phyloP scores from a whole-genome alignment of 2,888 invertebrate genomes.

The Perithous albicinctus region DNA sequence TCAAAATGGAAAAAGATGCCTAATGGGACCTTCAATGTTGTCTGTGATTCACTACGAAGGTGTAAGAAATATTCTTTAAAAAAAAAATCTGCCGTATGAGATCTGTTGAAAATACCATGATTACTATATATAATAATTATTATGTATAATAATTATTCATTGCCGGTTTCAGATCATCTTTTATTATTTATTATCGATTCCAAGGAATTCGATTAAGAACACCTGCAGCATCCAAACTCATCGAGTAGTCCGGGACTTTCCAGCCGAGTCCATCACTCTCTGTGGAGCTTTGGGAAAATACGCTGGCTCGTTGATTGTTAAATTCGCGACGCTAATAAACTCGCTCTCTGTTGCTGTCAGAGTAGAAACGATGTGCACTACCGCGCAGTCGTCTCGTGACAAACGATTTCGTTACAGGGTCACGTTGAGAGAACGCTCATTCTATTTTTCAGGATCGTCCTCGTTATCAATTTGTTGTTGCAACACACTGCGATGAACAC shows the following conservation, averaged over 20 bases:
- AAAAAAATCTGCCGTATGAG: no score
- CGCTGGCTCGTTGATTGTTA: not conserved
- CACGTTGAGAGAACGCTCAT: constrained; percentile 49
- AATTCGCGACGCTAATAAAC: constrained; percentile 10
- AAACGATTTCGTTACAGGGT: constrained; percentile 21
- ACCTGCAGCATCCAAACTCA: not conserved
- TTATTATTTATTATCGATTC: not conserved
- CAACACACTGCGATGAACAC: not conserved
- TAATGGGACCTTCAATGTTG: not conserved
- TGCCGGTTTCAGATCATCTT: not conserved
- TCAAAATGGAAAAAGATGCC: not conserved
- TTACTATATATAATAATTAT: no score
- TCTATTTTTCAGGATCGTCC: constrained; percentile 52
- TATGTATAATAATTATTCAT: not conserved
- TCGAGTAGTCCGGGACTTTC: not conserved
- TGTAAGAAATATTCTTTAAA: no score
- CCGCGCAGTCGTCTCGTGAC: constrained; percentile 2
- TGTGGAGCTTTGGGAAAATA: not conserved
- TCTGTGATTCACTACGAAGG: no score
- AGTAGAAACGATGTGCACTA: not conserved
- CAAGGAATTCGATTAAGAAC: not conserved
- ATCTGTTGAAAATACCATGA: no score
- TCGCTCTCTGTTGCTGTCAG: not conserved
- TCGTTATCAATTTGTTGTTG: constrained; percentile 48
- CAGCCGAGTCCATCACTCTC: not conserved